Base-by-base conservation (phyloP, 2,113 vertebrate species). In the Anguilla japonica region DNA sequence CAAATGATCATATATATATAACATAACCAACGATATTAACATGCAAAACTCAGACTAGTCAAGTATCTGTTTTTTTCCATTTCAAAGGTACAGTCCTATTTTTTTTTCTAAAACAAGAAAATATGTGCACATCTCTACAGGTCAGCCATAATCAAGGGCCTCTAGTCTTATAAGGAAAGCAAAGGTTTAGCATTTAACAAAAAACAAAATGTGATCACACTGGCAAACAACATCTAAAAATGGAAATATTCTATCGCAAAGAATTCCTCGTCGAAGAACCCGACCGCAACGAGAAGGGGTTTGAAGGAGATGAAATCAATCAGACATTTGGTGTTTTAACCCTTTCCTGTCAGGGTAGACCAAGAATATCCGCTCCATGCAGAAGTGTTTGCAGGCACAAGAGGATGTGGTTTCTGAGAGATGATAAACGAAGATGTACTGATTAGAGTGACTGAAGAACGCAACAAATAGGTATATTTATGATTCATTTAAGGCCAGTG, bases 341-440 rank as follows among this genome's bases (percentile, higher is more conserved):
- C 86, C 81, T 41, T 85, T 87, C 86, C 63, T 87, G 86, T 83
- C 67, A 71, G 39, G 86, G 86, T 87, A 79, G 46, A 87, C 82
- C 86, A 41, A 83, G 41, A 46, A 83, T 78, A 87, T 83, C 86
- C 86, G 86, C 34, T 83, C 67, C 81, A 46, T 71, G 60, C 34
- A 71, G 78, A 83, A 46, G 22, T 53, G 50, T n/a, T 57, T 53
- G 41, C 41, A 18, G 57, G 81, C 56, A 34, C 9, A 78, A 41
- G 82, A 83, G 86, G 86, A 87, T 87, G 86, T 87, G 86, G 86
- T 87, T 84, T 87, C 71, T 39, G 39, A 46, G 18, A 83, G 67
- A 71, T 41, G 50, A 87, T 57, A 83, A 75, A 41, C 34, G 13
- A 9, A 83, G 71, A 83, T 83, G 18, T 78, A 53, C 29, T 78